Percentiles rank a stretch among this genome's conserved stretches.
Evolutionary conservation across 2,797 vertebrate species (phyloP).

Genomic region (Numenius phaeopus): DNA sequence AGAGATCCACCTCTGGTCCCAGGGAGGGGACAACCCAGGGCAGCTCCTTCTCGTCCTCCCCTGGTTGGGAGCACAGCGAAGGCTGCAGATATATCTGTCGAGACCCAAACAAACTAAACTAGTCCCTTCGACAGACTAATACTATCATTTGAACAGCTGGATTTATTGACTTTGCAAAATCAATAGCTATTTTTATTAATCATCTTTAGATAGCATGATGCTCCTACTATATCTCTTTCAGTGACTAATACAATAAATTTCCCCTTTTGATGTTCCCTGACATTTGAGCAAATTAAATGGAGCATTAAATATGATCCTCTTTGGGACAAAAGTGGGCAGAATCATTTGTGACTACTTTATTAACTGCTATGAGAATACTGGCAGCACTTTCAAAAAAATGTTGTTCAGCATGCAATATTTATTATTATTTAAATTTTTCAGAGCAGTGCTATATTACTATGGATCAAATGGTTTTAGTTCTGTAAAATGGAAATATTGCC

Average conservation of each 20-base stretch:
- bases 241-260: slow-evolving; percentile 79
- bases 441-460: slow-evolving; percentile 41
- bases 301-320: slow-evolving; percentile 80
- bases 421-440: slow-evolving; percentile 73
- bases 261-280: slow-evolving; percentile 80
- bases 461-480: slow-evolving; percentile 72
- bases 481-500: slow-evolving; percentile 81
- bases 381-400: slow-evolving; percentile 64
- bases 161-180: slow-evolving; percentile 76
- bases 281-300: slow-evolving; percentile 83
- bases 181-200: slow-evolving; percentile 81
- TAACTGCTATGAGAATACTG: slow-evolving; percentile 65
- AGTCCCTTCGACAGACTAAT: slow-evolving; percentile 26
- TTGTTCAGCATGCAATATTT: slow-evolving; percentile 51
- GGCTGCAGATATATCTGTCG: slow-evolving; percentile 3
- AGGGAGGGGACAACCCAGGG: accelerated
- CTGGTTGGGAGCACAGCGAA: neutral
- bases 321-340: slow-evolving; percentile 73
- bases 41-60: neutral
- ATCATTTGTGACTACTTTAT: slow-evolving; percentile 80
- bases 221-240: slow-evolving; percentile 77
- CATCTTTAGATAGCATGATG: slow-evolving; percentile 73
- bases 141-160: slow-evolving; percentile 49
- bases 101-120: slow-evolving; percentile 44
- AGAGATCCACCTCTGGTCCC: accelerated